phyloP scores from a whole-genome alignment of 1,140 invertebrate genomes.

The Drosophila pandora region DNA sequence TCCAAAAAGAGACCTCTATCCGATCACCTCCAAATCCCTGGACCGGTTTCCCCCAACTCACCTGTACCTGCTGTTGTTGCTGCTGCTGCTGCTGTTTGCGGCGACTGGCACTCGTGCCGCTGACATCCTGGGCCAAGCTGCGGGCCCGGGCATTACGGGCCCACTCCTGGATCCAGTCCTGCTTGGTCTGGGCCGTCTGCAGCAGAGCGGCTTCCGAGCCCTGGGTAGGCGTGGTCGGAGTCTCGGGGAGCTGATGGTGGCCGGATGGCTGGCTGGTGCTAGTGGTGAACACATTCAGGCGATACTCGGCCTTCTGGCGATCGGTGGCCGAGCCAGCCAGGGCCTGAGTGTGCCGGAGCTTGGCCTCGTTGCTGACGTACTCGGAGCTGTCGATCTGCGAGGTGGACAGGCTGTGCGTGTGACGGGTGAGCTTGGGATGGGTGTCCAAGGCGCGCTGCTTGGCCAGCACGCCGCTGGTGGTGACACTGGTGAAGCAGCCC shows the following conservation, averaged over 20 bases:
- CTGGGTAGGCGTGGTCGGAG: slow-evolving; percentile 68
- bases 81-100: slow-evolving; percentile 59
- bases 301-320: slow-evolving; percentile 81
- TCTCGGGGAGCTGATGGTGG: slow-evolving; percentile 68
- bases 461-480: slow-evolving; percentile 86
- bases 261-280: slow-evolving; percentile 50
- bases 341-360: slow-evolving; percentile 62
- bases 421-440: slow-evolving; percentile 75
- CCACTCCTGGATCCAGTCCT: slow-evolving; percentile 84
- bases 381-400: slow-evolving; percentile 86
- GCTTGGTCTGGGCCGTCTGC: slow-evolving; percentile 78
- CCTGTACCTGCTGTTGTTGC: slow-evolving; percentile 55
- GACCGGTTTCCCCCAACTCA: slow-evolving; percentile 27
- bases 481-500: slow-evolving; percentile 86
- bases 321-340: slow-evolving; percentile 71
- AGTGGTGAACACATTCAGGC: slow-evolving; percentile 79
- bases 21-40: background rate
- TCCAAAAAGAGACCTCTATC: slow-evolving; percentile 13
- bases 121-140: slow-evolving; percentile 73
- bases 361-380: slow-evolving; percentile 84
- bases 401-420: slow-evolving; percentile 86
- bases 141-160: slow-evolving; percentile 78
- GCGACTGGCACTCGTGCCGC: slow-evolving; percentile 54
- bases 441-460: slow-evolving; percentile 82
- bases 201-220: slow-evolving; percentile 67